These are phyloP conservation scores for Mesoligia furuncula DNA, from an alignment of 2,888 invertebrate genomes.

Conservation along the genomic window DNA sequence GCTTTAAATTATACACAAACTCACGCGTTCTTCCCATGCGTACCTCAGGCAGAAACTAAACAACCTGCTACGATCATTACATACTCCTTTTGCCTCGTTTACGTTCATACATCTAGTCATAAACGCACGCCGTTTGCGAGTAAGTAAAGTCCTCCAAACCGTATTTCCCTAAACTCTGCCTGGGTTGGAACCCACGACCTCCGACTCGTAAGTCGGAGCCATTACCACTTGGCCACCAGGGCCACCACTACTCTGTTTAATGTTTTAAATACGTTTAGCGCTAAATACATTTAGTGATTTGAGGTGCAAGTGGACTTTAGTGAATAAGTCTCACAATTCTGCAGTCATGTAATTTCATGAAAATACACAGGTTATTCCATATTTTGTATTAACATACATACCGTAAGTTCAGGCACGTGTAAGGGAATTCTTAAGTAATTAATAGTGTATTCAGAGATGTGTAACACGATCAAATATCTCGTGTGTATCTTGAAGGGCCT, in stretches of 20 bases:
- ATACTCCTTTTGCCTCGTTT: too few relatives aligned
- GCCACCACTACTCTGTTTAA: too few relatives aligned
- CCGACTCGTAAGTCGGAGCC: too few relatives aligned
- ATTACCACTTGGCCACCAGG: too few relatives aligned
- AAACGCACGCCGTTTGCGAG: too few relatives aligned
- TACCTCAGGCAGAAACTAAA: background rate
- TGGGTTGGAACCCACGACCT: too few relatives aligned
- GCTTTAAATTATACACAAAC: background rate
- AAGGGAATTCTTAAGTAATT: constrained; percentile 53
- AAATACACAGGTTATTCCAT: background rate
- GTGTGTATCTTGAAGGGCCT: constrained; percentile 44
- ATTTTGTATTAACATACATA: background rate
- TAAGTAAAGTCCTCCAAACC: too few relatives aligned
- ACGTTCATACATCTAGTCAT: too few relatives aligned
- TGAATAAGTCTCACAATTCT: background rate
- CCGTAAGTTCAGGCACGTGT: constrained; percentile 27
- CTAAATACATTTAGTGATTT: background rate
- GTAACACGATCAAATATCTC: constrained; percentile 43
- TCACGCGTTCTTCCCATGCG: background rate
- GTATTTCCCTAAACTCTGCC: too few relatives aligned
- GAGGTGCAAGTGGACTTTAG: background rate
- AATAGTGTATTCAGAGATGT: constrained; percentile 40
- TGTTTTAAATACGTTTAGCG: background rate
- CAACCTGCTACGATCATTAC: background rate
- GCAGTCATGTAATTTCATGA: background rate